phyloP scores from a whole-genome alignment of 2,888 invertebrate genomes.

The Auanema freiburgensis region DNA sequence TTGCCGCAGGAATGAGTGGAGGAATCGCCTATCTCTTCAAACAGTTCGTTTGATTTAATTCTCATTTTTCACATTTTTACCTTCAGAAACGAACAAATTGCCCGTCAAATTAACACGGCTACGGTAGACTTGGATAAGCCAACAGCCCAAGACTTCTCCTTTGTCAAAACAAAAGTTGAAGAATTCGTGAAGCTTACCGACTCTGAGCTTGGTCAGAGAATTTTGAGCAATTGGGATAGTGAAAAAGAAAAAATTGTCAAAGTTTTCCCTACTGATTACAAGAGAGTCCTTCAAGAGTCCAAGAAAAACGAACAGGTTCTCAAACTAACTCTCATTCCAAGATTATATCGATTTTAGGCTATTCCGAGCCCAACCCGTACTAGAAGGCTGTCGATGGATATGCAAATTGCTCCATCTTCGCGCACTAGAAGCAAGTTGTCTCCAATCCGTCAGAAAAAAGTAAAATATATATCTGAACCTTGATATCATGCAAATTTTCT shows the following conservation, averaged over 20 bases:
- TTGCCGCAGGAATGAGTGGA: constrained; percentile 98
- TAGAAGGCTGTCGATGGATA: constrained; percentile 61
- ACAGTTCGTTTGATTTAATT: constrained; percentile 66
- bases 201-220: constrained; percentile 79
- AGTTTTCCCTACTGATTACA: constrained; percentile 96
- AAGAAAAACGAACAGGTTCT: constrained; percentile 79
- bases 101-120: constrained; percentile 79
- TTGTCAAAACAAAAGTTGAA: constrained; percentile 77
- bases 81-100: constrained; percentile 16
- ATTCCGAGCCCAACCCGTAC: constrained; percentile 5
- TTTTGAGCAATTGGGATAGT: constrained; percentile 80
- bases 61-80: constrained; percentile 3
- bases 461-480: too few species aligned
- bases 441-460: too few species aligned
- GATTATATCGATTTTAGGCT: not conserved
- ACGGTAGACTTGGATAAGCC: constrained; percentile 87
- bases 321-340: too few species aligned
- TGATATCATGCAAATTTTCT: not conserved
- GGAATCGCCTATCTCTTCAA: constrained; percentile 94
- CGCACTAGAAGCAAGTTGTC: too few species aligned
- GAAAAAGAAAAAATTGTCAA: constrained; percentile 83
- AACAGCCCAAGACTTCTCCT: constrained; percentile 76
- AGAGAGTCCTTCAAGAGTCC: constrained; percentile 78
- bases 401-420: constrained; percentile 55
- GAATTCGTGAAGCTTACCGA: constrained; percentile 85